Evolutionary conservation across 2,888 invertebrate species (phyloP).

Genomic region (Drosophila cognata): DNA sequence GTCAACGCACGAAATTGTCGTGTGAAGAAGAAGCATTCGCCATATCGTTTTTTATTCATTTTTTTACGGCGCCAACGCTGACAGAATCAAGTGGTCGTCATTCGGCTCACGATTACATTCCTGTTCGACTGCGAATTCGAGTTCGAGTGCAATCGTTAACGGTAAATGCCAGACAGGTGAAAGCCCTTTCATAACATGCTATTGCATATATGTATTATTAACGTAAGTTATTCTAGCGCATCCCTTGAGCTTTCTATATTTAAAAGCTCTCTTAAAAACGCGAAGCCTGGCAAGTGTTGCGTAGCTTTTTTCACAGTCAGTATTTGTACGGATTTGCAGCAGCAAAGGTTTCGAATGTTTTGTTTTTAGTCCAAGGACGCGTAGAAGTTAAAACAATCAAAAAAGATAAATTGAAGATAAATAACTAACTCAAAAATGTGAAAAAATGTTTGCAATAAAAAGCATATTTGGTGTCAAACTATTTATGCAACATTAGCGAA

Average conservation of each 20-base stretch:
- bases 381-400: conserved; percentile 22
- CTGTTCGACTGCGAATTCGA: conserved; percentile 13
- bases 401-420: not conserved
- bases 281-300: conserved; percentile 64
- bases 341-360: conserved; percentile 40
- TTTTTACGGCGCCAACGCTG: conserved; percentile 26
- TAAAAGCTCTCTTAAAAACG: conserved; percentile 39
- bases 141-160: conserved; percentile 54
- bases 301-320: conserved; percentile 65
- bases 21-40: conserved; percentile 70
- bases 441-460: not conserved
- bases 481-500: not conserved
- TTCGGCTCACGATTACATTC: conserved; percentile 31
- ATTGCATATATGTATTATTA: not conserved
- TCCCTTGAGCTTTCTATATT: conserved; percentile 54
- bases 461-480: not conserved
- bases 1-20: conserved; percentile 72
- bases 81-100: conserved; percentile 46
- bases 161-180: conserved; percentile 35
- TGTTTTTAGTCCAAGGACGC: conserved; percentile 31
- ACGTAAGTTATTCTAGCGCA: conserved; percentile 19
- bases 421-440: conserved; percentile 15
- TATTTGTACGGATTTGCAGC: conserved; percentile 55
- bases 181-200: conserved; percentile 18
- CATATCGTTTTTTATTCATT: conserved; percentile 25